These are phyloP conservation scores for Neosilurus mollespiculum DNA, from an alignment of 2,797 vertebrate genomes.

Conservation along the genomic window DNA sequence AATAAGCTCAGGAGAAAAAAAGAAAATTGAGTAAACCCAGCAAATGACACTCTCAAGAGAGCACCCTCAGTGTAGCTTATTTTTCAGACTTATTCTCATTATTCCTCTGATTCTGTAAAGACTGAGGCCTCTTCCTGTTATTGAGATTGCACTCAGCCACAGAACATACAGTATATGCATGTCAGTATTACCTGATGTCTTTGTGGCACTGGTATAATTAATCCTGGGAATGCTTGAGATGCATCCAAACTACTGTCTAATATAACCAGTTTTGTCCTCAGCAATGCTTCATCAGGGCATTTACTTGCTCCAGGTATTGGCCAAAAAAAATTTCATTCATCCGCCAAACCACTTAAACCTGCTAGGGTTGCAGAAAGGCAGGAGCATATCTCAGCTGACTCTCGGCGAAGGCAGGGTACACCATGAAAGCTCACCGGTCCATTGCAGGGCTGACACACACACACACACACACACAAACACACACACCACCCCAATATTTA, in stretches of 20 bases:
- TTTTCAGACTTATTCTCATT: slow-evolving; percentile 17
- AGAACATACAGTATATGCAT: neutral
- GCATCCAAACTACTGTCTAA: neutral
- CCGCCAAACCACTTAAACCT: too few relatives aligned
- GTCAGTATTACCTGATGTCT: neutral
- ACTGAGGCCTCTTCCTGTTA: neutral
- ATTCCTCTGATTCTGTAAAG: slow-evolving; percentile 1
- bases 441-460: too few relatives aligned
- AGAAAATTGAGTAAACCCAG: slow-evolving; percentile 1
- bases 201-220: neutral
- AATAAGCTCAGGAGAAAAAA: neutral
- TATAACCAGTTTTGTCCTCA: neutral
- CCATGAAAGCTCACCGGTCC: too few relatives aligned
- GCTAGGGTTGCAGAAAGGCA: too few relatives aligned
- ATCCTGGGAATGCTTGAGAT: neutral
- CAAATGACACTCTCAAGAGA: neutral
- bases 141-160: neutral
- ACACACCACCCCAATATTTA: too few relatives aligned
- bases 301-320: neutral
- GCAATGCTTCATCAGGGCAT: neutral
- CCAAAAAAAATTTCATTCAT: too few relatives aligned
- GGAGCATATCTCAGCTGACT: too few relatives aligned
- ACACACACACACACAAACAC: too few relatives aligned
- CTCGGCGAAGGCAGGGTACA: too few relatives aligned
- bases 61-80: neutral